Conservation (phyloP, 2,113 vertebrate species). For the Poecile atricapillus region DNA sequence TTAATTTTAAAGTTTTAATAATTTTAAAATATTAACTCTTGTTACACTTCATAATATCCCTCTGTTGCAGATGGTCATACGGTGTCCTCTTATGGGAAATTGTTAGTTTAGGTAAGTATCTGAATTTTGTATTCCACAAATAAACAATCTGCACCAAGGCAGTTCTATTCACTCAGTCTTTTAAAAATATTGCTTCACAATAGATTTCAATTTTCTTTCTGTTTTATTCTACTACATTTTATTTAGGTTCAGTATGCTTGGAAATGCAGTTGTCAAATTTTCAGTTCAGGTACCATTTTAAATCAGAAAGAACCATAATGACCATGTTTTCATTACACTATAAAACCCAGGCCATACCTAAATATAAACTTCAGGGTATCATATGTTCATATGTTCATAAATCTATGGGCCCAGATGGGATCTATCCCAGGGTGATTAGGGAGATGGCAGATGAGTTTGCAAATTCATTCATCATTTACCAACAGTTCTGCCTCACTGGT, state of each 20-base stretch:
- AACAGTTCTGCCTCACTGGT: too few relatives aligned
- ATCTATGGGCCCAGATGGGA: too few relatives aligned
- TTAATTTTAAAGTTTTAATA: too few relatives aligned
- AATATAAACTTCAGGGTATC: background rate
- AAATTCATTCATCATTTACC: too few relatives aligned
- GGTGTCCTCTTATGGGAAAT: slow-evolving; percentile 88
- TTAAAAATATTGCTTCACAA: background rate
- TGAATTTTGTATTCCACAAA: background rate
- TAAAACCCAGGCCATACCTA: background rate
- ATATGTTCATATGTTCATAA: background rate
- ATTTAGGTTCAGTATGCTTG: background rate
- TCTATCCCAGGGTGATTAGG: too few relatives aligned
- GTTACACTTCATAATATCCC: background rate
- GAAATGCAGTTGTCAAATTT: background rate
- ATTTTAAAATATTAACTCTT: background rate
- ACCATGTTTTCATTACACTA: background rate
- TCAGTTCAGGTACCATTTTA: background rate
- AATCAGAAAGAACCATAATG: background rate
- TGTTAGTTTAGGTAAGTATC: slow-evolving; percentile 84
- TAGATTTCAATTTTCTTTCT: background rate
- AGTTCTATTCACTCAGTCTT: background rate
- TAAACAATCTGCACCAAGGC: background rate
- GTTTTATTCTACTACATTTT: background rate
- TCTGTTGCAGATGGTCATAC: slow-evolving; percentile 82
- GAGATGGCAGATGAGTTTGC: too few relatives aligned